Evolutionary conservation across 2,888 invertebrate species (phyloP).

Genomic region (Cantharis flavilabris): DNA sequence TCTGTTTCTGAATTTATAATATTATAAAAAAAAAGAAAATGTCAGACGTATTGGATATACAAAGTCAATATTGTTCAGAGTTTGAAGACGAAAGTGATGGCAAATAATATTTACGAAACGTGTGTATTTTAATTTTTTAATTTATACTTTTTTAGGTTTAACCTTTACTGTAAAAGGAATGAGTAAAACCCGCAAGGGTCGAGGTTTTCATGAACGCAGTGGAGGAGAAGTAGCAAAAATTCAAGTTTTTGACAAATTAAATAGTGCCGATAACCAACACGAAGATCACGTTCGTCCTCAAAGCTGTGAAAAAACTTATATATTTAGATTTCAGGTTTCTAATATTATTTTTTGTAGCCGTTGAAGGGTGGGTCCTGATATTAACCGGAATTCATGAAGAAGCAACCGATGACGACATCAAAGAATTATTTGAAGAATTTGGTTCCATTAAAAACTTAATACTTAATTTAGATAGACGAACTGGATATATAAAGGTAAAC

Average conservation of each 20-base stretch:
- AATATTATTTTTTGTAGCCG: slow-evolving; percentile 56
- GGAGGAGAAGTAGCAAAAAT: slow-evolving; percentile 45
- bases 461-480: slow-evolving; percentile 91
- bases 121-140: background rate
- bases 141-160: background rate
- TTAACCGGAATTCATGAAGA: slow-evolving; percentile 96
- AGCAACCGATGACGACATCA: slow-evolving; percentile 94
- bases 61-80: slow-evolving; percentile 86
- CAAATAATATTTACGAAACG: slow-evolving; percentile 43
- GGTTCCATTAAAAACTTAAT: slow-evolving; percentile 96
- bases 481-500: slow-evolving; percentile 78
- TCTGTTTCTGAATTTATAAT: no score
- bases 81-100: slow-evolving; percentile 88
- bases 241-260: slow-evolving; percentile 6
- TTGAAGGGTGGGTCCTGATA: slow-evolving; percentile 97
- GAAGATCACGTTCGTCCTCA: slow-evolving; percentile 2
- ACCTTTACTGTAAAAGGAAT: slow-evolving; percentile 83
- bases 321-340: background rate
- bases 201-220: slow-evolving; percentile 71
- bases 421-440: slow-evolving; percentile 92
- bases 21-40: slow-evolving; percentile 56
- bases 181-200: slow-evolving; percentile 86
- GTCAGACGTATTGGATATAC: slow-evolving; percentile 88
- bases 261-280: background rate
- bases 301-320: background rate